Conservation (phyloP, 1,140 invertebrate species). For the Scylla paramamosain region DNA sequence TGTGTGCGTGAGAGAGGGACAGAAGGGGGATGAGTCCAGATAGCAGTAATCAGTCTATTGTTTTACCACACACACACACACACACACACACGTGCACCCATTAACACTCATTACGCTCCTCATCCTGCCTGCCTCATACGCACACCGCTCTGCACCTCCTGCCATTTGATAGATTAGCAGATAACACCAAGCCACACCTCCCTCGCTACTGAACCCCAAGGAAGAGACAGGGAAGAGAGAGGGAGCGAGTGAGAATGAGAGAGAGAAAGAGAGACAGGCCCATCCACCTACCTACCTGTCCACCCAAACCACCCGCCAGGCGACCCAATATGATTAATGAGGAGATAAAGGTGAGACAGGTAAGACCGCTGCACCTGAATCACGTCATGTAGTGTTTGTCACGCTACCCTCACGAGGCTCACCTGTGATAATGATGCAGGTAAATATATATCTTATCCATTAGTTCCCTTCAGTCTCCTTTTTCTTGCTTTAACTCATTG, state of each 20-base stretch:
- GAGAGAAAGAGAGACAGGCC: neutral
- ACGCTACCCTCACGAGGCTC: neutral
- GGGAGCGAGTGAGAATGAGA: neutral
- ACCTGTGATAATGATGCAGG: neutral
- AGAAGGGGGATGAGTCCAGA: neutral
- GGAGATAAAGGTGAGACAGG: neutral
- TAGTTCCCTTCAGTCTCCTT: no score
- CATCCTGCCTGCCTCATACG: neutral
- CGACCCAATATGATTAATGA: constrained; percentile 3
- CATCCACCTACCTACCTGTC: no score
- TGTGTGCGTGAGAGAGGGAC: constrained; percentile 7
- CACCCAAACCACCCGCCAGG: neutral
- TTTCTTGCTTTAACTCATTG: no score
- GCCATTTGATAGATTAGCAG: constrained; percentile 58
- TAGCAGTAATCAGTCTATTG: neutral
- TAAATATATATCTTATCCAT: neutral
- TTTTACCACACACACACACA: constrained; percentile 4
- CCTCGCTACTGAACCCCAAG: neutral
- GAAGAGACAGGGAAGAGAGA: neutral
- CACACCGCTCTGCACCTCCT: neutral
- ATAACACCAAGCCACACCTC: constrained; percentile 29
- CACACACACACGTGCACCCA: constrained; percentile 13
- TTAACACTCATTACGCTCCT: neutral
- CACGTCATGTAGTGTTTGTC: neutral
- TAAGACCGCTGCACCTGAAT: neutral